A percentile compares a stretch with the other conserved stretches of the same genome.
Evolutionary conservation across 2,797 vertebrate genomes (phyloP).

Genomic region (Myioborus miniatus): DNA sequence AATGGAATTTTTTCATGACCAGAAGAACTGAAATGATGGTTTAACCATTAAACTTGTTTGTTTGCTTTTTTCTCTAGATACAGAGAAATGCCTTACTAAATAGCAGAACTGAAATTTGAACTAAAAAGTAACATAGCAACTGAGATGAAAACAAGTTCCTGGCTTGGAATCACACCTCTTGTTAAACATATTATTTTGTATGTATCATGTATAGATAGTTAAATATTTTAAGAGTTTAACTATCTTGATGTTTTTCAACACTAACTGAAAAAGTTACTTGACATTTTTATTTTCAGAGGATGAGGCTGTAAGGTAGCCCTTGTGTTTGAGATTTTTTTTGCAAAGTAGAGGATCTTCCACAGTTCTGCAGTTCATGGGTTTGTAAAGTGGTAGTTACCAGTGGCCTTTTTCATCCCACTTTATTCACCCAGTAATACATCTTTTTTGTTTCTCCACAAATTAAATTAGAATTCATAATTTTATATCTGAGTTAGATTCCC

Average conservation of each 20-base stretch:
- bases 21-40: not conserved
- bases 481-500: constrained; percentile 51
- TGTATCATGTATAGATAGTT: not conserved
- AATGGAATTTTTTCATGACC: not conserved
- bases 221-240: not conserved
- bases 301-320: not conserved
- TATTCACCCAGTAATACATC: not conserved
- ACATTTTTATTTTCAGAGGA: not conserved
- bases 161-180: not conserved
- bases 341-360: not conserved
- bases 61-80: not conserved
- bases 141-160: not conserved
- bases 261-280: not conserved
- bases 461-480: constrained; percentile 62
- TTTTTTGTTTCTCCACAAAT: constrained; percentile 50
- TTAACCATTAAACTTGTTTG: not conserved
- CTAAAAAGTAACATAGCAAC: not conserved
- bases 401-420: not conserved
- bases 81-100: not conserved
- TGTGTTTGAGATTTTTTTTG: not conserved
- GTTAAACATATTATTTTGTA: not conserved
- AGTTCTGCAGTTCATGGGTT: not conserved
- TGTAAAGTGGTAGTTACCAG: not conserved
- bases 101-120: not conserved
- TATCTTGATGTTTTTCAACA: not conserved